Conservation (phyloP, 2,113 vertebrate genomes). For the Rhodinocichla rosea region DNA sequence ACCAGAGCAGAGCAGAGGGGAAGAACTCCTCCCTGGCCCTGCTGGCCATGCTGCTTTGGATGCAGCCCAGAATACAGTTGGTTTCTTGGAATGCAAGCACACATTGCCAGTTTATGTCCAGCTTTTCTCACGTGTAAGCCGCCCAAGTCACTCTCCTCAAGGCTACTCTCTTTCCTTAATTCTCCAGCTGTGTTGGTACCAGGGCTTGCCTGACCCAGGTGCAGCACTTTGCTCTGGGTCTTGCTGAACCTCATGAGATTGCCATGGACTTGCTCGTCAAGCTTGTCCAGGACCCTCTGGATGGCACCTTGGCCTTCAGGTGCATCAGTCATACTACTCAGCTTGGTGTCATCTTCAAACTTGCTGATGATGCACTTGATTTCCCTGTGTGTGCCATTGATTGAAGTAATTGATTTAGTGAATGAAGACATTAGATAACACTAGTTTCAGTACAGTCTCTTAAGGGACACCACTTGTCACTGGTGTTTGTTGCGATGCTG, state of each 20-base stretch:
- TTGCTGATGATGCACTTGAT: background rate
- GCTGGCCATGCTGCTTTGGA: rapidly evolving
- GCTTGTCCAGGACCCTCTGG: background rate
- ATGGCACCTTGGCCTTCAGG: background rate
- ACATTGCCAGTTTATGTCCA: background rate
- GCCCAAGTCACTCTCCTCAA: too few species aligned
- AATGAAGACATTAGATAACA: background rate
- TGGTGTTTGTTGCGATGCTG: background rate
- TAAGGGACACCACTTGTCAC: background rate
- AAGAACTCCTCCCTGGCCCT: background rate
- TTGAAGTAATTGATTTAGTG: background rate
- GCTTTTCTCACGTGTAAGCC: background rate
- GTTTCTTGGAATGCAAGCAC: background rate
- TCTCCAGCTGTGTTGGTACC: background rate
- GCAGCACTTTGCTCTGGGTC: background rate
- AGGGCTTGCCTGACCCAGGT: background rate
- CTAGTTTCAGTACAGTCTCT: background rate
- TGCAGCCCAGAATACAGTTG: background rate
- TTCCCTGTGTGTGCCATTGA: background rate
- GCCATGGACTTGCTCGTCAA: rapidly evolving
- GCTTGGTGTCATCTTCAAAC: background rate
- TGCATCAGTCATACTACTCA: background rate
- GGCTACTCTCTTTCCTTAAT: background rate
- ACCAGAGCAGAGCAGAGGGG: background rate
- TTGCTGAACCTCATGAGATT: background rate